Evolutionary conservation across 2,113 vertebrate genomes (phyloP), one percentile per base, ranked within the genome.

Genomic region (Sinocyclocheilus anshuiensis): DNA sequence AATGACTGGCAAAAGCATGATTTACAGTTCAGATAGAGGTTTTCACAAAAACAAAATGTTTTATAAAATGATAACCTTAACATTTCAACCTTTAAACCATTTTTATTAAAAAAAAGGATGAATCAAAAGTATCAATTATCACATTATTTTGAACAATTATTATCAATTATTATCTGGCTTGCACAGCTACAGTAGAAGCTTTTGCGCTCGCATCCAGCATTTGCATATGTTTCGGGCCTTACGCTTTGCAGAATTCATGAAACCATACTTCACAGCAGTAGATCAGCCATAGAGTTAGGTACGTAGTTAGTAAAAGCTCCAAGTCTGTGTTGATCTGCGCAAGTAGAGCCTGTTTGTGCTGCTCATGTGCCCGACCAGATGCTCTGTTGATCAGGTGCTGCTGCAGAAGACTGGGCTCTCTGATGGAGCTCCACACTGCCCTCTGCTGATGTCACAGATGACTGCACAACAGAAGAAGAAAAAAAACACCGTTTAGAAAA

Each of bases 261-360:
- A 15, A 4, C 63, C 22, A 53, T 20, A 10, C 4, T 77, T 53
- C 3, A 26, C 9, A 36, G 18, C 16, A 36, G 29, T 26, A 33
- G 4, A 29, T 79, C 26, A 59, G 50, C 26, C 16, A 36, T 57
- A 59, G 33, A 61, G 18, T 71, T 3, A 53, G 39, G 39, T 42
- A 16, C 61, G 6, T 86, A 89, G 86, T 85, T 1, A 77, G 22
- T 61, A 90, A 76, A 18, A 90, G 90, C 89, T 96, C 95, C 87
- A 96, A 86, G 63, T 96, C 94, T 0, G 96, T 96, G 93, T 92
- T 96, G 92, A 97, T 95, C 92, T 96, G 96, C 78, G 94, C 96
- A 72, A 96, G 92, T 20, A 97, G 89, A 0, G 96, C 91, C 57
- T 96, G 92, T 84, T 94, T 95, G 79, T 94, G 95, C 86, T 94